Base-by-base conservation (phyloP, 2,888 invertebrate genomes). In the Andrena marginata region DNA sequence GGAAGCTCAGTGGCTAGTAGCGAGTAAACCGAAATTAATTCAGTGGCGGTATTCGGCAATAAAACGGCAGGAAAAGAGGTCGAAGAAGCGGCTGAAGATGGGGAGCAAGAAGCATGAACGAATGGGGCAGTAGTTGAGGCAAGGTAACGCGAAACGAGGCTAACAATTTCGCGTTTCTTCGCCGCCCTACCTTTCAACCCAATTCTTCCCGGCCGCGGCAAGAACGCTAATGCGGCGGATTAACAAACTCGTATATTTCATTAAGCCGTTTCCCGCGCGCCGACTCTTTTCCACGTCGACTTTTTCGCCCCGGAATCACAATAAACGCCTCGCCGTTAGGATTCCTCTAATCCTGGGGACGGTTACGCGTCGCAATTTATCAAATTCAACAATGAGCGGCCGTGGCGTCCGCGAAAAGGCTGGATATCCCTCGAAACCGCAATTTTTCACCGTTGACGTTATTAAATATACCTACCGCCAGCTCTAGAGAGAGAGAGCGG, bases 161-260 rank as follows among this genome's bases (percentile, higher is more conserved):
- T 80, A 64, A 75, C 77, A 77, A 77, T 82, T 74, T 51, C 62
- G 8, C 42, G 63, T 59, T 65, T 67, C 54, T 73, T 69, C 20
- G 13, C 8, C 33, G 2, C 10, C 13, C 7, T 62, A n/a, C 33
- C 29, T 77, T 69, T 73, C 70, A 63, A 33, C 54, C 26, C 51
- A 56, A 72, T 74, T 72, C 65, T 72, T 56, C 51, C n/a, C 4
- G 56, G 75, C 67, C 76, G 77, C 63, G 62, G 77, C 51, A 16
- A 20, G 49, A 51, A 74, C 77, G 79, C 82, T 87, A 85, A 89
- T 84, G 80, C 73, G 49, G 8, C 65, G 80, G 82, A 85, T 86
- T 87, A 88, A 87, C 85, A 85, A 88, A 89, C 85, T 87, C 84
- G 85, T 85, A 87, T 88, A 87, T 87, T 86, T 90, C 79, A 85